Conservation (phyloP, 2,888 invertebrate genomes). For the Aphidoletes aphidimyza region DNA sequence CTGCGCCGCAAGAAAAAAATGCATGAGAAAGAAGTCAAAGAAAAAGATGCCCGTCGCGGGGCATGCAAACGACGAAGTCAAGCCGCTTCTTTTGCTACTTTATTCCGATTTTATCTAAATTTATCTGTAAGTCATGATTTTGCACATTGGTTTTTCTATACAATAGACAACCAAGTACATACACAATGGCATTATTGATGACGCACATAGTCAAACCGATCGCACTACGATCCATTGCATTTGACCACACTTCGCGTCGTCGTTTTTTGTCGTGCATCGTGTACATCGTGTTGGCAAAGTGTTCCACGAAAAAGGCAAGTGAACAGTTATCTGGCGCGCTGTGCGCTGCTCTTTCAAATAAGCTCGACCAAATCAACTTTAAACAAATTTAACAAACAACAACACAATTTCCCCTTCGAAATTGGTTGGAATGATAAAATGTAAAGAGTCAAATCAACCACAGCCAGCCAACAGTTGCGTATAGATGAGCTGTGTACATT, state of each 20-base stretch:
- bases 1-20: not conserved
- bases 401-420: slow-evolving; percentile 14
- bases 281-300: too few relatives aligned
- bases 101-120: slow-evolving; percentile 43
- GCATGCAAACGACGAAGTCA: not conserved
- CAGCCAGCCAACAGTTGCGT: not conserved
- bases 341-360: slow-evolving; percentile 7
- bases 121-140: slow-evolving; percentile 46
- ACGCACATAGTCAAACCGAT: not conserved
- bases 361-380: too few relatives aligned
- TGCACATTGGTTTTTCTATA: not conserved
- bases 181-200: slow-evolving; percentile 35
- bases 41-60: not conserved
- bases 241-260: slow-evolving; percentile 2
- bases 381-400: not conserved
- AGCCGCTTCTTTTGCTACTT: not conserved
- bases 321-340: not conserved
- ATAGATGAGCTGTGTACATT: not conserved
- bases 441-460: slow-evolving; percentile 19
- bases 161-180: not conserved
- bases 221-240: not conserved
- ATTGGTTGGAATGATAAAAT: slow-evolving; percentile 15
- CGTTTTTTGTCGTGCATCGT: too few relatives aligned
- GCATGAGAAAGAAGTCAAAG: not conserved
- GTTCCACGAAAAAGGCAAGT: too few relatives aligned